These are phyloP conservation scores for Epinephelus lanceolatus DNA, from an alignment of 2,113 vertebrate species.

Conservation along the genomic window DNA sequence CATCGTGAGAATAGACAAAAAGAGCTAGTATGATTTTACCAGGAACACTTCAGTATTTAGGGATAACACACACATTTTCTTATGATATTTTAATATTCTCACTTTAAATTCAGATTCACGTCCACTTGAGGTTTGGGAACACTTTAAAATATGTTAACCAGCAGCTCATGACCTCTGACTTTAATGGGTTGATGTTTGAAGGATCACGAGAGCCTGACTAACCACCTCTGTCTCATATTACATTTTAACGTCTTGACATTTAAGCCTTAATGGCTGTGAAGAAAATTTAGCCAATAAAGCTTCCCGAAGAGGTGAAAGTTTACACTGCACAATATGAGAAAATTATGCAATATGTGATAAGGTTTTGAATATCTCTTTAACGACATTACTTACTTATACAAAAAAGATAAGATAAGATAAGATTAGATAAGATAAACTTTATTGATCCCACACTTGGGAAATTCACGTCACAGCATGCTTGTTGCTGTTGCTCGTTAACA, in stretches of 20 bases:
- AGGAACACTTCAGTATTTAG: background rate
- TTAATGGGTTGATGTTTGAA: slow-evolving; percentile 53
- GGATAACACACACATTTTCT: background rate
- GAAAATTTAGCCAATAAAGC: background rate
- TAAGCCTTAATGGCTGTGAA: background rate
- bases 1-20: background rate
- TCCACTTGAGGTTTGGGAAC: slow-evolving; percentile 24
- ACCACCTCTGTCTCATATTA: slow-evolving; percentile 15
- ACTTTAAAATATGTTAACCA: slow-evolving; percentile 16
- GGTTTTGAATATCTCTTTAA: too few species aligned
- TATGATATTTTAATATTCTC: background rate
- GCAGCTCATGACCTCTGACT: slow-evolving; percentile 48
- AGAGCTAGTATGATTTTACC: background rate
- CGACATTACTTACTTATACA: too few species aligned
- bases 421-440: too few species aligned
- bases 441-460: too few species aligned
- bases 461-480: too few species aligned
- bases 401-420: too few species aligned
- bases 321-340: background rate
- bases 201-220: slow-evolving; percentile 23
- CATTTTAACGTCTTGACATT: slow-evolving; percentile 21
- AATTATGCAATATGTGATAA: too few species aligned
- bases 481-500: too few species aligned
- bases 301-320: background rate
- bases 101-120: background rate